phyloP scores from a whole-genome alignment of 1,140 invertebrate genomes.

The Bombus huntii region DNA sequence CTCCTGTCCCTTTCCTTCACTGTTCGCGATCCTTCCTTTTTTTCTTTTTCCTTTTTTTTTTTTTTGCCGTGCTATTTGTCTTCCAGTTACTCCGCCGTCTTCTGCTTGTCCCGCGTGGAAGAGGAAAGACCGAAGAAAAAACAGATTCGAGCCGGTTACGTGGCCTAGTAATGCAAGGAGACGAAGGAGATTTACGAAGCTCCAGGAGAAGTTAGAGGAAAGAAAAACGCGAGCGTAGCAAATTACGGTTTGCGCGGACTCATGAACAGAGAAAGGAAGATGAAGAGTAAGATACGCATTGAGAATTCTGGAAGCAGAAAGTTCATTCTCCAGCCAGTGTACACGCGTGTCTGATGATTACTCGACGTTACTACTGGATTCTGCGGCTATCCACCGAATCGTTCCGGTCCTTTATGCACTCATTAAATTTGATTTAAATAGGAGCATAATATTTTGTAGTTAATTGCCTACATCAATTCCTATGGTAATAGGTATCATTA shows the following conservation, averaged over 20 bases:
- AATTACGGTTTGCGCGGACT: conserved; percentile 22
- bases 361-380: conserved; percentile 1
- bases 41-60: neutral
- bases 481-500: neutral
- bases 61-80: conserved; percentile 63
- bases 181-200: conserved; percentile 14
- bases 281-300: neutral
- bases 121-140: conserved; percentile 32
- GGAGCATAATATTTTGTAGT: neutral
- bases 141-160: conserved; percentile 47
- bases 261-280: neutral
- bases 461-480: neutral
- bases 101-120: conserved; percentile 26
- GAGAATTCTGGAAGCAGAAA: neutral
- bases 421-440: neutral
- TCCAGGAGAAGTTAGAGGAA: neutral
- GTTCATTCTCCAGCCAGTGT: too few relatives aligned
- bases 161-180: conserved; percentile 42
- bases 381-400: neutral
- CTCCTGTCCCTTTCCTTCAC: neutral
- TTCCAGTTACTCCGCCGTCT: conserved; percentile 41
- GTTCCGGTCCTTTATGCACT: neutral
- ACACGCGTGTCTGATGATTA: neutral
- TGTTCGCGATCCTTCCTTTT: neutral
- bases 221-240: conserved; percentile 25